These are phyloP conservation scores for Hippocampus guttulatus DNA, from an alignment of 2,113 vertebrate genomes.

Conservation along the genomic window DNA sequence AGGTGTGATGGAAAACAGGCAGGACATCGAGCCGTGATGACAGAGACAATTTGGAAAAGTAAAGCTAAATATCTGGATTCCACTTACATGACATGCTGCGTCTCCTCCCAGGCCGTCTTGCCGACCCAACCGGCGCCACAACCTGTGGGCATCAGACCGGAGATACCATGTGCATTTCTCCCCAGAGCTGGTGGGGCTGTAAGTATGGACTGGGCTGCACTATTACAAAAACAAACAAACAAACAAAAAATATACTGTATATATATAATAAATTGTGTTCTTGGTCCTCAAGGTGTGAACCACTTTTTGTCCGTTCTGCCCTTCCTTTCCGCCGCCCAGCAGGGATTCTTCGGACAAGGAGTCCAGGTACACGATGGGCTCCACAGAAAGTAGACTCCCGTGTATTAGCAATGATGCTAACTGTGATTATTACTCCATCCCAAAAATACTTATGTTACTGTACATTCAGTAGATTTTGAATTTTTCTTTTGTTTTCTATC, in stretches of 20 bases:
- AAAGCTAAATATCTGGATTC: neutral
- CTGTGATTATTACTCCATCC: neutral
- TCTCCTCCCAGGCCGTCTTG: constrained; percentile 50
- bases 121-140: constrained; percentile 54
- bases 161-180: constrained; percentile 57
- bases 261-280: neutral
- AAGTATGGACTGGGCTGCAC: constrained; percentile 26
- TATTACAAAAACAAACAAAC: too few relatives aligned
- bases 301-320: constrained; percentile 60
- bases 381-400: neutral
- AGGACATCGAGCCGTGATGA: too few relatives aligned
- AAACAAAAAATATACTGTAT: too few relatives aligned
- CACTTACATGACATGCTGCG: neutral
- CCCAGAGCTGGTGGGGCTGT: constrained; percentile 69
- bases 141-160: constrained; percentile 52
- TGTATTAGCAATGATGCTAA: neutral
- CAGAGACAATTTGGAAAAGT: too few relatives aligned
- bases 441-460: too few relatives aligned
- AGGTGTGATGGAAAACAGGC: too few relatives aligned
- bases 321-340: constrained; percentile 65
- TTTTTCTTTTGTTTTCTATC: too few relatives aligned
- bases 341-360: constrained; percentile 48
- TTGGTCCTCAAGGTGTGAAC: constrained; percentile 55
- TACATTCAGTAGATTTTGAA: too few relatives aligned
- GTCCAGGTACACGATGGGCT: constrained; percentile 29